phyloP scores from a whole-genome alignment of 2,888 invertebrate genomes.

The Tortrix viridana region DNA sequence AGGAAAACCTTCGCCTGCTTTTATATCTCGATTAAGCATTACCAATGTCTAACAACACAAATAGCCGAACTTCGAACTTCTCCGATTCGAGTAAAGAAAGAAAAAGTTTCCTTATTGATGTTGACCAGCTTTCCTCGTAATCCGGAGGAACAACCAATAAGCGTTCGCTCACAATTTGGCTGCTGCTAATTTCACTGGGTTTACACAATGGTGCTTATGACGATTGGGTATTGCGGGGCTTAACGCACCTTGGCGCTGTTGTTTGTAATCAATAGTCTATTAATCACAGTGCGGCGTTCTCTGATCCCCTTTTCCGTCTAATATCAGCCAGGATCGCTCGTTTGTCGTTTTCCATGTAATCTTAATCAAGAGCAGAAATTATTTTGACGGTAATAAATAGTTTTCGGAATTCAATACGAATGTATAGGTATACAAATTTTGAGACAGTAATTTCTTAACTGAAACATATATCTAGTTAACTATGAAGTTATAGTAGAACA shows the following conservation, averaged over 20 bases:
- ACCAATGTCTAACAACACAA: not conserved
- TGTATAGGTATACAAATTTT: no score
- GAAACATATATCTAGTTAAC: no score
- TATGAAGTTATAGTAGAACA: no score
- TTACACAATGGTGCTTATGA: slow-evolving; percentile 27
- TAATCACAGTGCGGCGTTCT: slow-evolving; percentile 28
- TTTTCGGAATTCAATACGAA: not conserved
- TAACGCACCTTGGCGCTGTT: no score
- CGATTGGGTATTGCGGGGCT: slow-evolving; percentile 22
- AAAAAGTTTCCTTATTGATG: slow-evolving; percentile 3
- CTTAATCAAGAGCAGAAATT: not conserved
- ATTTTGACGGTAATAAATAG: not conserved
- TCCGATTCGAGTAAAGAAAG: not conserved
- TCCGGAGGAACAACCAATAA: slow-evolving; percentile 14
- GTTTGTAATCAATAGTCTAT: slow-evolving; percentile 9
- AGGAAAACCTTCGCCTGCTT: no score
- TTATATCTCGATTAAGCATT: no score
- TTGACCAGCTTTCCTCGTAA: not conserved
- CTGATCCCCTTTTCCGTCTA: not conserved
- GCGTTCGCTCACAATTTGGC: slow-evolving; percentile 4
- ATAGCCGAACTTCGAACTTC: not conserved
- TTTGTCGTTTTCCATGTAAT: slow-evolving; percentile 8
- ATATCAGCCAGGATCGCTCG: slow-evolving; percentile 2
- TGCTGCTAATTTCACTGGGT: slow-evolving; percentile 18
- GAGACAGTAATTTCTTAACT: no score